Evolutionary conservation across 2,888 invertebrate genomes (phyloP), one percentile per base, ranked within the genome.

Genomic region (Apotomis turbidana): DNA sequence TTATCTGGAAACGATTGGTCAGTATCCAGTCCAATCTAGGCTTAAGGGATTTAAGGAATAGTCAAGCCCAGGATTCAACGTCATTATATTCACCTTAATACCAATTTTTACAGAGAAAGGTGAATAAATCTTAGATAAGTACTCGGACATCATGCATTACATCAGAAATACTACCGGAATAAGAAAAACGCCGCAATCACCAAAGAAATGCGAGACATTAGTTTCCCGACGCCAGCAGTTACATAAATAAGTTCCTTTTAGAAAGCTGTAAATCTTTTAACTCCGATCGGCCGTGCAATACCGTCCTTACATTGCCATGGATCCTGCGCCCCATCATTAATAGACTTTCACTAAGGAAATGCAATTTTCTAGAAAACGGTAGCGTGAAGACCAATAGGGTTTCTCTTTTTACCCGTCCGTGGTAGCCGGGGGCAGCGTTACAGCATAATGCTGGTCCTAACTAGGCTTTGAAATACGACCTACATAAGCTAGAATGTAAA

Each of bases 321-420:
- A 84, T 88, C 87, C 88, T 88, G 85, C 86, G 85, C 87, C 90
- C 88, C 87, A 80, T 89, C 84, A 91, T 91, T 90, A 90, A 80
- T 77, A 76, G 76, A 89, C 93, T 93, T 93, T 93, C 93, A 89
- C 93, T 81, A 81, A 90, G 91, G 92, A 93, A 92, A 91, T 83
- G 90, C 85, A 90, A 93, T 92, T 93, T 92, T 91, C 89, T 93
- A 93, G 91, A 90, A 93, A 91, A 93, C 91, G 87, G 91, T 92
- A 91, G 91, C 91, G 84, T 81, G 88, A 90, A 87, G 87, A 87
- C 80, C 83, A 85, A 81, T 83, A 83, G 83, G 83, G 85, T 89
- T 87, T 91, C 91, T 90, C 90, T 90, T 90, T 89, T 87, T 88
- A 89, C 87, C 87, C 86, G 85, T 82, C 87, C 88, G 87, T 88